These are phyloP conservation scores for Nothoprocta pentlandii DNA, from an alignment of 2,113 vertebrate genomes.

Conservation along the genomic window DNA sequence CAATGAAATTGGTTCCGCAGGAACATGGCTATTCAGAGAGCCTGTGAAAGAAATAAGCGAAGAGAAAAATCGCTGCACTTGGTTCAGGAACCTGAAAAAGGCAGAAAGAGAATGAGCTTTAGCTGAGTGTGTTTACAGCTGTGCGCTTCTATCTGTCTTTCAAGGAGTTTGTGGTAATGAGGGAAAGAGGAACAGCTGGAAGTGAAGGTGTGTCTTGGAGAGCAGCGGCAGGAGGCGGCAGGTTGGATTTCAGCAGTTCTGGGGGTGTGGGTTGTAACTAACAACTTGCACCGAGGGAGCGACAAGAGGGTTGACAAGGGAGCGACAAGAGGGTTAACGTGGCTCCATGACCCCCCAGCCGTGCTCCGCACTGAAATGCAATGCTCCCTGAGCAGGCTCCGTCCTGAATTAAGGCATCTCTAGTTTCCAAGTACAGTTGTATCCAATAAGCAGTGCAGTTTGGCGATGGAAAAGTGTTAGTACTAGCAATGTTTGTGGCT, in stretches of 20 bases:
- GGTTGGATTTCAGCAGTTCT: not conserved
- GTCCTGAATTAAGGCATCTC: not conserved
- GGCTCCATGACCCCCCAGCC: rapidly evolving
- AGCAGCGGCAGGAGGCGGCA: not conserved
- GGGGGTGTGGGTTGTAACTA: not conserved
- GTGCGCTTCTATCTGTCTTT: not conserved
- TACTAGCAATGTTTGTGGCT: not conserved
- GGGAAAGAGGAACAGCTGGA: not conserved
- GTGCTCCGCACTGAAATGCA: not conserved
- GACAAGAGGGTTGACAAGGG: not conserved
- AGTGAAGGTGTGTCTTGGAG: not conserved
- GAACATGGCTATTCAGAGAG: not conserved
- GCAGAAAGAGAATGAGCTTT: not conserved
- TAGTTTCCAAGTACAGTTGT: not conserved
- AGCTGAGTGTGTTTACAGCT: not conserved
- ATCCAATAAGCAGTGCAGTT: not conserved
- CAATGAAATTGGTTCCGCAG: not conserved
- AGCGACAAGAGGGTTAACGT: not conserved
- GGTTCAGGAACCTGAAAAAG: not conserved
- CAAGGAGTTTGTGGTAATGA: not conserved
- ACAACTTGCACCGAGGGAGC: not conserved
- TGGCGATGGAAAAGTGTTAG: not conserved
- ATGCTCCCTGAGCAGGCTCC: not conserved
- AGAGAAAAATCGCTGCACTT: not conserved
- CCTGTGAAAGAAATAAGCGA: not conserved